Conservation (phyloP, 1,140 invertebrate species). For the Drosophila eugracilis region DNA sequence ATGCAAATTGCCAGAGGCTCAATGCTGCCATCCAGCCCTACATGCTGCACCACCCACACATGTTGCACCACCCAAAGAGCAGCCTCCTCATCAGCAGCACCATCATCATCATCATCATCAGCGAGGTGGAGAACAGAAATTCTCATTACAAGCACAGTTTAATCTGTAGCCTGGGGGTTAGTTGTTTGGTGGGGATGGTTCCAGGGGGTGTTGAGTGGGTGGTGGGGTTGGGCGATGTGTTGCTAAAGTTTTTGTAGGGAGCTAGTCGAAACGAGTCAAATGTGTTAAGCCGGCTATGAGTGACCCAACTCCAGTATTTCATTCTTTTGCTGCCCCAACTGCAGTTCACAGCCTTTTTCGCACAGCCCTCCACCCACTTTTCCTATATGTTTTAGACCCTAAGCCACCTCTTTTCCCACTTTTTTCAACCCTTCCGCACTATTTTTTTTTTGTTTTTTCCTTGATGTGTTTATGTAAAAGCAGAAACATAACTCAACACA, state of each 20-base stretch:
- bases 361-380: not conserved
- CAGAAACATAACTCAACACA: constrained; percentile 35
- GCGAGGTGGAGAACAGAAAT: constrained; percentile 54
- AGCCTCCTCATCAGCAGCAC: constrained; percentile 27
- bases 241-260: constrained; percentile 1
- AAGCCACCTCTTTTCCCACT: not conserved
- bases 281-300: constrained; percentile 55
- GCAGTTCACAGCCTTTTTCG: constrained; percentile 17
- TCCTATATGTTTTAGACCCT: not conserved
- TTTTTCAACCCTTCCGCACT: not conserved
- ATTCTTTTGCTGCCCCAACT: constrained; percentile 25
- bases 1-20: constrained; percentile 74
- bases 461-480: constrained; percentile 60
- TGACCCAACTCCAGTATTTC: constrained; percentile 23
- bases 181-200: not conserved
- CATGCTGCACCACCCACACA: not conserved
- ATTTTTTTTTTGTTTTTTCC: not conserved
- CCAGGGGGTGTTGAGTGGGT: not conserved
- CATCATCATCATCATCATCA: constrained; percentile 27
- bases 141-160: constrained; percentile 80
- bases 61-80: constrained; percentile 24
- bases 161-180: constrained; percentile 58
- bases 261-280: constrained; percentile 52
- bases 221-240: not conserved
- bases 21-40: constrained; percentile 18